A percentile compares a stretch with the other conserved stretches of the same genome.
phyloP scores from a whole-genome alignment of 1,140 invertebrate species.

The Drosophila seguyi region DNA sequence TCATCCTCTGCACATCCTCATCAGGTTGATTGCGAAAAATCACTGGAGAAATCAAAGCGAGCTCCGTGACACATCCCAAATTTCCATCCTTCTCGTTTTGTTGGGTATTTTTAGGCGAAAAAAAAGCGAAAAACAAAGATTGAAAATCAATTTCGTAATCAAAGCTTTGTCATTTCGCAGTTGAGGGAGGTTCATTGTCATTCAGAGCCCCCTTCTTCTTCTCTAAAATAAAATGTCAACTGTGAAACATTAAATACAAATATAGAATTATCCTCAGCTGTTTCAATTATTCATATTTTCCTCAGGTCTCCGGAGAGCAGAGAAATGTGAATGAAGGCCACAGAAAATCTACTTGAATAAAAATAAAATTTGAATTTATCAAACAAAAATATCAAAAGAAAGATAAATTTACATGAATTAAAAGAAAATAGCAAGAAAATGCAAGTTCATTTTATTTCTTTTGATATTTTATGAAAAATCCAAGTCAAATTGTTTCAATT shows the following conservation, averaged over 20 bases:
- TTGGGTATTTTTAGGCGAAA: constrained; percentile 36
- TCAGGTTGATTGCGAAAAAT: constrained; percentile 75
- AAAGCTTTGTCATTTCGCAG: constrained; percentile 23
- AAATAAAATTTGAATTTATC: not conserved
- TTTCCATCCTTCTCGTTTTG: constrained; percentile 16
- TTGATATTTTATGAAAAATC: not conserved
- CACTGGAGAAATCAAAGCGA: constrained; percentile 74
- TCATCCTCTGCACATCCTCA: constrained; percentile 65
- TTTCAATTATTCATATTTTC: constrained; percentile 54
- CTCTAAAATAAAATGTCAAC: constrained; percentile 2
- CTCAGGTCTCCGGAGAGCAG: not conserved
- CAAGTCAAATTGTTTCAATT: not conserved
- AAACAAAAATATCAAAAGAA: not conserved
- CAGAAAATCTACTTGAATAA: constrained; percentile 1
- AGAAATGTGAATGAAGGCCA: constrained; percentile 11
- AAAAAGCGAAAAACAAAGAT: constrained; percentile 31
- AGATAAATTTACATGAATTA: not conserved
- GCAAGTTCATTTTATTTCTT: not conserved
- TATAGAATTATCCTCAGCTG: constrained; percentile 38
- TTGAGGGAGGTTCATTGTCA: constrained; percentile 50
- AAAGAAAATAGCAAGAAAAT: not conserved
- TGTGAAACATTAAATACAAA: constrained; percentile 15
- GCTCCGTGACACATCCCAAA: constrained; percentile 41
- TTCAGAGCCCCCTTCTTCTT: not conserved
- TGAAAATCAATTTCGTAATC: constrained; percentile 65